phyloP scores from a whole-genome alignment of 2,797 vertebrate species.

The Pitangus sulphuratus region DNA sequence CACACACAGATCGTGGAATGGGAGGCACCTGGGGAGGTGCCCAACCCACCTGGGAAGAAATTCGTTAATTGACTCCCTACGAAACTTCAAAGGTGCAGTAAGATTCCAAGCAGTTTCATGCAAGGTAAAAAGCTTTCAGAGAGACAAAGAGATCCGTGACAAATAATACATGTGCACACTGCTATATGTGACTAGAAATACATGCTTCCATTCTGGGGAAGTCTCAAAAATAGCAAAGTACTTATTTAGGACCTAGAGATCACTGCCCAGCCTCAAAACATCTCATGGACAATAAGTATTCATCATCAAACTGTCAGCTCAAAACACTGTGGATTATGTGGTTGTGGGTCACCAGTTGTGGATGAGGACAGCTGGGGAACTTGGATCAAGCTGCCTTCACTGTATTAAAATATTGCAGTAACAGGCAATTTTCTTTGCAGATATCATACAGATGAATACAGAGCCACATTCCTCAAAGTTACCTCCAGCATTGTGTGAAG shows the following conservation, averaged over 20 bases:
- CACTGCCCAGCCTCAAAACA: background rate
- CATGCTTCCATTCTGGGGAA: rapidly evolving
- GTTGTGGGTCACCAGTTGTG: background rate
- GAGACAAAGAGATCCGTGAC: background rate
- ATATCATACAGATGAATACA: background rate
- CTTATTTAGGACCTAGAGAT: background rate
- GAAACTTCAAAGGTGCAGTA: background rate
- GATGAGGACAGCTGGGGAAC: background rate
- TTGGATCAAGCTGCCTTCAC: background rate
- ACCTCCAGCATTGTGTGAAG: background rate
- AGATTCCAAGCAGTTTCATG: background rate
- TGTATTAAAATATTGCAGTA: background rate
- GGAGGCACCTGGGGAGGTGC: background rate
- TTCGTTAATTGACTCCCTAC: background rate
- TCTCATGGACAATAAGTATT: background rate
- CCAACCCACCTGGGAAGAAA: background rate
- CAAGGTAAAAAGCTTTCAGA: background rate
- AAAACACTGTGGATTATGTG: background rate
- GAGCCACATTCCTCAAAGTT: background rate
- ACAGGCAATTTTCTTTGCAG: background rate
- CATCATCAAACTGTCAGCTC: background rate
- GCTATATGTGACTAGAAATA: background rate
- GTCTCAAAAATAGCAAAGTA: background rate
- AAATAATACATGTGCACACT: background rate
- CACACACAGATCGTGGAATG: rapidly evolving